Percentiles rank a stretch among this genome's conserved stretches.
Evolutionary conservation across 2,797 vertebrate species (phyloP).

Genomic region (Periparus ater): DNA sequence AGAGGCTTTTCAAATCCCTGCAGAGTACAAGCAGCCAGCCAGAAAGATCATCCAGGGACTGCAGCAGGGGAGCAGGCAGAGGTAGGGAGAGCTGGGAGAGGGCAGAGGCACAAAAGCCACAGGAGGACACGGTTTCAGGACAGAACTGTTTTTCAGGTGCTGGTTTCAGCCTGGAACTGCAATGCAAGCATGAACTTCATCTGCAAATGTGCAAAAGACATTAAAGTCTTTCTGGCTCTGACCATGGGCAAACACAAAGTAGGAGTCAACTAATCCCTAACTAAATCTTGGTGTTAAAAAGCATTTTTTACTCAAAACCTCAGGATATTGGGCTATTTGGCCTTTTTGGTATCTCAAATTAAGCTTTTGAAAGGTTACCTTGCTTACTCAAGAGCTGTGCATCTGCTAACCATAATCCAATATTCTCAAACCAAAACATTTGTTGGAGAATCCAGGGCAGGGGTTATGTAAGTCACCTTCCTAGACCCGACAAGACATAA

Average conservation of each 20-base stretch:
- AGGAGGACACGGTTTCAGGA: accelerated
- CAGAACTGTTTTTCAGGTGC: not conserved
- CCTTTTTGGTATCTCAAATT: not conserved
- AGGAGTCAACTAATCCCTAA: not conserved
- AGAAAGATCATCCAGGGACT: not conserved
- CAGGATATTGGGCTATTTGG: not conserved
- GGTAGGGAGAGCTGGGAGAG: not conserved
- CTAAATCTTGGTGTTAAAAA: not conserved
- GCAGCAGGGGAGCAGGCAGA: not conserved
- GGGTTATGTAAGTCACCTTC: not conserved
- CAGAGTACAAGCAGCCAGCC: not conserved
- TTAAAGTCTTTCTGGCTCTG: not conserved
- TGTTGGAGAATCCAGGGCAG: not conserved
- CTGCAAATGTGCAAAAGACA: not conserved
- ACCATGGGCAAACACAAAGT: not conserved
- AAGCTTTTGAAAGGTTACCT: not conserved
- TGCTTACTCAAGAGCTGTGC: not conserved
- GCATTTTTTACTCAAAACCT: not conserved
- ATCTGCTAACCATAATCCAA: not conserved
- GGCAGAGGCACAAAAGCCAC: not conserved
- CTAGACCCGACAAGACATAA: accelerated
- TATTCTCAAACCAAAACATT: not conserved
- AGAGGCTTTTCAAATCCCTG: not conserved
- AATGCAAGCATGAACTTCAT: not conserved
- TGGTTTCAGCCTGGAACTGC: not conserved